Evolutionary conservation across 1,140 invertebrate species (phyloP), one percentile per base, ranked within the genome.

Genomic region (Tetragonula clypearis): DNA sequence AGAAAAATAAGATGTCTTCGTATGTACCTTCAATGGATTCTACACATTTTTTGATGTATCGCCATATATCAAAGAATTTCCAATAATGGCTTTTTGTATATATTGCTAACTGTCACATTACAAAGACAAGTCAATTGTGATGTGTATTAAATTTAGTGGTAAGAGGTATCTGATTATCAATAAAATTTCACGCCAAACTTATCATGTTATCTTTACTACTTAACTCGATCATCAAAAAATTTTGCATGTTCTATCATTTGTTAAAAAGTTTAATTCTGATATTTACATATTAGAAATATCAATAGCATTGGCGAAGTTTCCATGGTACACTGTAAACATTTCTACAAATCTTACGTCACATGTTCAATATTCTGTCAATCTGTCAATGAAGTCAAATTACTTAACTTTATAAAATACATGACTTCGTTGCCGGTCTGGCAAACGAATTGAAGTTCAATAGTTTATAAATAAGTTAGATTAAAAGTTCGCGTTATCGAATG

Each of bases 71-170:
- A 91, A 92, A 90, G 89, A 90, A 91, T 93, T 89, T 85, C 88
- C 90, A 91, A 81, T 90, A 92, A 92, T 93, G 92, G 94, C 92
- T 95, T 95, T 94, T 94, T 95, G 94, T 94, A 95, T 94, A 95
- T 95, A 94, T 94, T 93, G 92, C 90, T 92, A 88, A 91, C 68
- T 83, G 75, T 90, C 93, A 92, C 88, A 92, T 90, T 92, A 92
- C 86, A 87, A 92, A 30, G 30, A 90, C 87, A 91, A 91, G 90
- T n/a, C 92, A 92, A 62, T 23, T 92, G 92, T 93, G 91, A 94
- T 93, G 92, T 94, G 93, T 94, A 94, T 93, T 93, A 93, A 94
- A 92, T 91, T 92, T 93, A 94, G 91, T 74, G 88, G 85, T 94
- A 94, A 94, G 93, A 81, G 78, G 73, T 84, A 87, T 93, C 87